Conservation (phyloP, 1,140 invertebrate species). For the Diorhabda carinulata region DNA sequence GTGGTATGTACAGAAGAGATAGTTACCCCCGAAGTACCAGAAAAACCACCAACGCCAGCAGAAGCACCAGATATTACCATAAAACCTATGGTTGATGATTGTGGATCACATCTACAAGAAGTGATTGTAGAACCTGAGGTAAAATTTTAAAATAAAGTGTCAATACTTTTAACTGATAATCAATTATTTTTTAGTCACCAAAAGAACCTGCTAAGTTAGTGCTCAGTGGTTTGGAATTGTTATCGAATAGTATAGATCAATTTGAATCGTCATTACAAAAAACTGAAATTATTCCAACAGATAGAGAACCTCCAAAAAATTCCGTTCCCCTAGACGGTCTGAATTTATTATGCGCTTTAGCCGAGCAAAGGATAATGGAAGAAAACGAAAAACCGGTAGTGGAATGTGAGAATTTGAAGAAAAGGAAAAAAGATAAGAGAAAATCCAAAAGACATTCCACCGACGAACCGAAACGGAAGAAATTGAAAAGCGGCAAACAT, state of each 20-base stretch:
- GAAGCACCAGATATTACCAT: slow-evolving; percentile 3
- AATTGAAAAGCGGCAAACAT: slow-evolving; percentile 34
- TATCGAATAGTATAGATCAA: slow-evolving; percentile 77
- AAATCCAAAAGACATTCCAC: slow-evolving; percentile 38
- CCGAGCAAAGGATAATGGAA: slow-evolving; percentile 78
- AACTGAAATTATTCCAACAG: slow-evolving; percentile 30
- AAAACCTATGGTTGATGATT: background rate
- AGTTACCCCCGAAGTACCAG: slow-evolving; percentile 15
- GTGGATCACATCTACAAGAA: slow-evolving; percentile 2
- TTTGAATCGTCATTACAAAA: slow-evolving; percentile 53
- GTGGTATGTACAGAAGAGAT: slow-evolving; percentile 55
- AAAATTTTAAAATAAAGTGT: background rate
- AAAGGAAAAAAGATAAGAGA: slow-evolving; percentile 34
- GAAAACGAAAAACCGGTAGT: slow-evolving; percentile 54
- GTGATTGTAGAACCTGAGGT: slow-evolving; percentile 16
- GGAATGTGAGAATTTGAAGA: slow-evolving; percentile 28
- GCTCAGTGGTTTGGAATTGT: slow-evolving; percentile 72
- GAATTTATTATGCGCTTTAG: slow-evolving; percentile 76
- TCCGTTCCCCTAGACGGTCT: slow-evolving; percentile 61
- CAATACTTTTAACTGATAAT: background rate
- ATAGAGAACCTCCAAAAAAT: slow-evolving; percentile 37
- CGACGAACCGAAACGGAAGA: slow-evolving; percentile 38
- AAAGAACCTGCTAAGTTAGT: slow-evolving; percentile 48
- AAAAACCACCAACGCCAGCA: slow-evolving; percentile 18
- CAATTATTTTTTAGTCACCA: background rate